Evolutionary conservation across 2,113 vertebrate genomes (phyloP), one percentile per base, ranked within the genome.

Genomic region (Taurulus bubalis): DNA sequence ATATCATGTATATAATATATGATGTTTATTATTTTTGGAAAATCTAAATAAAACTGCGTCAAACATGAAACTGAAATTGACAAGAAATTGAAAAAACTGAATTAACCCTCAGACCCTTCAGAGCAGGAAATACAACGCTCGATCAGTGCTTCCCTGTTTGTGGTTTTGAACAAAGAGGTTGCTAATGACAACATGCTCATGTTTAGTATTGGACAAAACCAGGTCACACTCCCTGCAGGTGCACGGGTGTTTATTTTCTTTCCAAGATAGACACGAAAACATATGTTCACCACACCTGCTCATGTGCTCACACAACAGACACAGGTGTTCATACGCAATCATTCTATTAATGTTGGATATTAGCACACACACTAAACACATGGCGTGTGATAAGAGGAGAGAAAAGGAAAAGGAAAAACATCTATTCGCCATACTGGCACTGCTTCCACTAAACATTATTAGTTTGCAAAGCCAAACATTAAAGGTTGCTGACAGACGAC

Each of bases 121-220:
- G 51, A 55, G 51, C 22, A 2, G 6, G 32, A 72, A 79, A 82
- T 32, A 71, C 45, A 73, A 71, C 32, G 36, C 53, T 71, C 18
- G 49, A 65, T 53, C 40, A 63, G 56, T 28, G n/a, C 20, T 18
- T 42, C 22, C 5, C 59, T 42, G 58, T 82, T 36, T 65, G 24
- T 18, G 42, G 84, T 88, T 85, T 76, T 80, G 75, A 84, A 45
- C 51, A 55, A 55, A 55, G 51, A 24, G 51, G 51, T 55, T 55
- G 78, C 82, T 80, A 84, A 38, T 70, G 60, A 84, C 86, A 84
- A 87, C 89, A 86, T 28, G 63, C 40, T 51, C 47, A 26, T 77
- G 65, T 90, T 87, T 32, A 67, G 26, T 40, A 56, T 68, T 26
- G 28, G 38, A 62, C 4, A 71, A 71, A 71, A 71, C 22, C 79